Evolutionary conservation across 2,888 invertebrate genomes (phyloP).

Genomic region (Folsomia manolachei): DNA sequence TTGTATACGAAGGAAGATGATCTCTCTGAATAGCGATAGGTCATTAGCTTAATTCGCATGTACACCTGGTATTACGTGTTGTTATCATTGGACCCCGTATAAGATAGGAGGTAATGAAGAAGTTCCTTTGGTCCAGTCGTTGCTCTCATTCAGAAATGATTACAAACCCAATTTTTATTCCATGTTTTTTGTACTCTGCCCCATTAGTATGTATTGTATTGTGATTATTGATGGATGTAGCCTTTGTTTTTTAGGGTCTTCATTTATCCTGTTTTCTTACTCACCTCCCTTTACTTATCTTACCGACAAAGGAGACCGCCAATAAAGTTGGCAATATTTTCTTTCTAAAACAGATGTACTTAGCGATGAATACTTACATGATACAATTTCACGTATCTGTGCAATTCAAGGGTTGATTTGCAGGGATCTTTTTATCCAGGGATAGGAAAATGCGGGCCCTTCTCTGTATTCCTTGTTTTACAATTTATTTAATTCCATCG

Average conservation of each 20-base stretch:
- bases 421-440: constrained; percentile 3
- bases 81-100: not conserved
- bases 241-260: constrained; percentile 16
- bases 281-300: constrained; percentile 20
- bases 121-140: not conserved
- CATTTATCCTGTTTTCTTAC: constrained; percentile 18
- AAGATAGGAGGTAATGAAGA: constrained; percentile 13
- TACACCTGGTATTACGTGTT: constrained; percentile 12
- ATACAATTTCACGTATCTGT: no score
- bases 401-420: no score
- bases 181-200: constrained; percentile 11
- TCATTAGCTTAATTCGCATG: constrained; percentile 22
- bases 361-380: not conserved
- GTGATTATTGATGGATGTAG: constrained; percentile 20
- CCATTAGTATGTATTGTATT: constrained; percentile 19
- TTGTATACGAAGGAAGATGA: not conserved
- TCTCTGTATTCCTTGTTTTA: no score
- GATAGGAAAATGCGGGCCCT: no score
- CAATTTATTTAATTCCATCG: no score
- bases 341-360: constrained; percentile 4
- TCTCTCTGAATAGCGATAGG: not conserved
- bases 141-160: constrained; percentile 24
- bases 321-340: constrained; percentile 28
- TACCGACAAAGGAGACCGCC: constrained; percentile 45
- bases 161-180: constrained; percentile 14